These are phyloP conservation scores for Pinctada fucata DNA, from an alignment of 2,888 invertebrate genomes.

Conservation along the genomic window DNA sequence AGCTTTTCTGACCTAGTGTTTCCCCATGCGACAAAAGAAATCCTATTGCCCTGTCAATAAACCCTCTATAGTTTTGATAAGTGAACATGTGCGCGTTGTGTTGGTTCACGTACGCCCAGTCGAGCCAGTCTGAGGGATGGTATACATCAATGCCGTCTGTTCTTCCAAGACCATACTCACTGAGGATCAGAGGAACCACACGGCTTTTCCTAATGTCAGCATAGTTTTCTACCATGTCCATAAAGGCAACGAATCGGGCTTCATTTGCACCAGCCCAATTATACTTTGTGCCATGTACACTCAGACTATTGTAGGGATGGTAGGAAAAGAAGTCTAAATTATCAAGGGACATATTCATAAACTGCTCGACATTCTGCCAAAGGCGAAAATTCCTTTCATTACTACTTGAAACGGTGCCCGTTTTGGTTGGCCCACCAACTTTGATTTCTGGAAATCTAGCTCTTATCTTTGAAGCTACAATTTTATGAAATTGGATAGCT, in stretches of 20 bases:
- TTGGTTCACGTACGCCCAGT: conserved; percentile 15
- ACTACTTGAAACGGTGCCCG: no score
- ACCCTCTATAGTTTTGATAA: conserved; percentile 9
- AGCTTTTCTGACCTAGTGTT: neutral
- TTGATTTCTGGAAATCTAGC: no score
- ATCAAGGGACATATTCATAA: conserved; percentile 18
- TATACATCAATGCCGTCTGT: neutral
- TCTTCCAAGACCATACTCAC: conserved; percentile 15
- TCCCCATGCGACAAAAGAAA: conserved; percentile 1
- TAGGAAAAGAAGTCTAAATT: conserved; percentile 25
- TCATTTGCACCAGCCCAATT: conserved; percentile 12
- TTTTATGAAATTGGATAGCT: no score
- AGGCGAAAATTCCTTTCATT: conserved; percentile 1
- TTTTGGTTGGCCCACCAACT: no score
- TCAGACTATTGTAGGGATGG: conserved; percentile 16
- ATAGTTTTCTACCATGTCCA: conserved; percentile 24
- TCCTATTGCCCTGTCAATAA: conserved; percentile 19
- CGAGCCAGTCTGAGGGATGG: conserved; percentile 1
- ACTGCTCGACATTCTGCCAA: conserved; percentile 16
- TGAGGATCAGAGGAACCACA: conserved; percentile 14
- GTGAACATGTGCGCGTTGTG: conserved; percentile 29
- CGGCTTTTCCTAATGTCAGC: conserved; percentile 14
- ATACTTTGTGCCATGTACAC: conserved; percentile 7
- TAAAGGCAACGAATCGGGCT: conserved; percentile 17
- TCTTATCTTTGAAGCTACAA: no score